These are phyloP conservation scores for Onchidella celtica DNA, from an alignment of 2,888 invertebrate species.

Conservation along the genomic window DNA sequence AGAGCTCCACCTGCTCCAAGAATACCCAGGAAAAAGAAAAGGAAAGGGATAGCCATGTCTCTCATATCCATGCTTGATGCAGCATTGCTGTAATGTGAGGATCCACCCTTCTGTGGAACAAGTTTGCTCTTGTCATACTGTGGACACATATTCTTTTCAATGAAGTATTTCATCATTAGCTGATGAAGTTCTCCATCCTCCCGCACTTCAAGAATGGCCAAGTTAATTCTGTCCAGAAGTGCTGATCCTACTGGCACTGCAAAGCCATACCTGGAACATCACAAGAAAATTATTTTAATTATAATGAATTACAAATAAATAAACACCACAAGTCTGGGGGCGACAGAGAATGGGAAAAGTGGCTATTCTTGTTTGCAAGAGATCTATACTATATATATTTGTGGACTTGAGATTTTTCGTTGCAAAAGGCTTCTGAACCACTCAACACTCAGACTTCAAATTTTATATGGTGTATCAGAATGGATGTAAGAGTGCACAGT, in stretches of 20 bases:
- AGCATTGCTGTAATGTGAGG: not conserved
- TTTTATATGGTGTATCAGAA: too few species aligned
- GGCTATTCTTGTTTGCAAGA: too few species aligned
- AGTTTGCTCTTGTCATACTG: constrained; percentile 41
- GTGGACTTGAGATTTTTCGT: too few species aligned
- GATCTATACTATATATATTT: too few species aligned
- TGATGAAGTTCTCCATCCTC: constrained; percentile 15
- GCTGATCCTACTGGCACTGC: constrained; percentile 18
- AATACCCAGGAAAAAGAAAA: constrained; percentile 44
- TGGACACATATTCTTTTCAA: constrained; percentile 17
- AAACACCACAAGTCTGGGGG: too few species aligned
- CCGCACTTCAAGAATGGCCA: constrained; percentile 16
- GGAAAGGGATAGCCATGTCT: constrained; percentile 49
- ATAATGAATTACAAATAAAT: too few species aligned
- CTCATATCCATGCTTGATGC: constrained; percentile 45
- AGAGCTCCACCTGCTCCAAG: constrained; percentile 38
- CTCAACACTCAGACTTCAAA: too few species aligned
- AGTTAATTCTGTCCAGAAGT: constrained; percentile 23
- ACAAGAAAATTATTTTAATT: not conserved
- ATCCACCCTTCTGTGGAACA: constrained; percentile 31
- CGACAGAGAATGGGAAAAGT: too few species aligned
- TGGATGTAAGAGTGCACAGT: too few species aligned
- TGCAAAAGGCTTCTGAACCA: too few species aligned
- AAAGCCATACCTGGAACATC: constrained; percentile 27
- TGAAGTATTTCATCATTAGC: constrained; percentile 13